Evolutionary conservation across 1,140 invertebrate genomes (phyloP).

Genomic region (Nasonia vitripennis): DNA sequence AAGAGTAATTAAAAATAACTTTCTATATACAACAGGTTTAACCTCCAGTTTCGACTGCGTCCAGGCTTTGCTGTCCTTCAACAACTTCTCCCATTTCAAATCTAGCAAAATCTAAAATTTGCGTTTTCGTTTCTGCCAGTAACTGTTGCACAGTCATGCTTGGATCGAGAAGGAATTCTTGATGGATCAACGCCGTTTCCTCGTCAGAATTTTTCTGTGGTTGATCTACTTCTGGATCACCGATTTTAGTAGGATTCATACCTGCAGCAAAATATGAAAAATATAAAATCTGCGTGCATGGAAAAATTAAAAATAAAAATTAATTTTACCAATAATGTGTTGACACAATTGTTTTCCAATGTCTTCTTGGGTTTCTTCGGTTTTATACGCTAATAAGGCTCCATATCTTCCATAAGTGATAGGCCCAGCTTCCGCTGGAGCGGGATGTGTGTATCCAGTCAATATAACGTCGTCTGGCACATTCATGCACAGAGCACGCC

Average conservation of each 20-base stretch:
- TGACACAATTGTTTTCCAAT: slow-evolving; percentile 88
- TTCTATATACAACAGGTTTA: slow-evolving; percentile 61
- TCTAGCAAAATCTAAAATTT: slow-evolving; percentile 88
- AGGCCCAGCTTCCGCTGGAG: slow-evolving; percentile 68
- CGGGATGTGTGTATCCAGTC: slow-evolving; percentile 85
- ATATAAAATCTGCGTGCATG: slow-evolving; percentile 44
- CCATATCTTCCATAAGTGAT: slow-evolving; percentile 88
- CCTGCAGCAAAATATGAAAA: slow-evolving; percentile 71
- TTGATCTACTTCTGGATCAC: slow-evolving; percentile 79
- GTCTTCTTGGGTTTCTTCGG: slow-evolving; percentile 70
- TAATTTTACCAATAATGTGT: slow-evolving; percentile 85
- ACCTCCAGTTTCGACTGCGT: slow-evolving; percentile 79
- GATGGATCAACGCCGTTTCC: slow-evolving; percentile 85
- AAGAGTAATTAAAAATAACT: slow-evolving; percentile 28
- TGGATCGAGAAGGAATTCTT: slow-evolving; percentile 91
- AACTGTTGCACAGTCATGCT: slow-evolving; percentile 84
- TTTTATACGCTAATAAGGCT: slow-evolving; percentile 83
- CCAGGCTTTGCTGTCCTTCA: slow-evolving; percentile 73
- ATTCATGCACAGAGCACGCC: slow-evolving; percentile 85
- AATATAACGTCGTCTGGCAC: slow-evolving; percentile 77
- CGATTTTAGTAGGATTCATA: slow-evolving; percentile 89
- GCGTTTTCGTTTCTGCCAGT: slow-evolving; percentile 80
- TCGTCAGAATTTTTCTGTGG: slow-evolving; percentile 80
- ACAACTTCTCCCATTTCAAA: slow-evolving; percentile 88
- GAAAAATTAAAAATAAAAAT: slow-evolving; percentile 19